These are phyloP conservation scores for Amphiprion clarkii DNA, from an alignment of 2,797 vertebrate genomes.

Conservation along the genomic window DNA sequence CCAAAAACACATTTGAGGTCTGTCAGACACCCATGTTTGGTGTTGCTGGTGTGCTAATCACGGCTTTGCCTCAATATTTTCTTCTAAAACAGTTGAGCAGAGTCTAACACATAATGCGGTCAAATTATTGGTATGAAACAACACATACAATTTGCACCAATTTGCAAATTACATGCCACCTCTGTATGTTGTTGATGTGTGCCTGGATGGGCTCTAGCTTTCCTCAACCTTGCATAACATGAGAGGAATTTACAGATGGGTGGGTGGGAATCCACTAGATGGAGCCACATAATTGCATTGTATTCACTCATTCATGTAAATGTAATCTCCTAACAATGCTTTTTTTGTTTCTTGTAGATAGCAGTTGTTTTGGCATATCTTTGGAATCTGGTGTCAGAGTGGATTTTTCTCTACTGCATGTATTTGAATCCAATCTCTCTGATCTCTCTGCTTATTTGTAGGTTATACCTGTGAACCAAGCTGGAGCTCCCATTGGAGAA, in stretches of 20 bases:
- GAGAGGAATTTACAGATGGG: no score
- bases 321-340: not conserved
- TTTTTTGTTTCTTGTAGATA: no score
- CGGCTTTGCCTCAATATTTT: not conserved
- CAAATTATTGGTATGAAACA: not conserved
- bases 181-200: not conserved
- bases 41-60: not conserved
- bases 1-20: slow-evolving; percentile 98
- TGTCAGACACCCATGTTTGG: not conserved
- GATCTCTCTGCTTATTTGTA: slow-evolving; percentile 67
- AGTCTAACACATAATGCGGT: not conserved
- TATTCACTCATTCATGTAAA: not conserved
- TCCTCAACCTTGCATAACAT: not conserved
- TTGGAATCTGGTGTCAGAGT: not conserved
- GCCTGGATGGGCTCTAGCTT: not conserved
- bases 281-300: slow-evolving; percentile 20
- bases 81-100: not conserved
- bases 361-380: not conserved
- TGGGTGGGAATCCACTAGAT: slow-evolving; percentile 35
- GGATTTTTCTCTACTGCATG: not conserved
- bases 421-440: not conserved
- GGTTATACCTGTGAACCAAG: slow-evolving; percentile 94
- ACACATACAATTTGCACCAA: not conserved
- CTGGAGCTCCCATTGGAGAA: slow-evolving; percentile 93
- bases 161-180: not conserved